phyloP scores from a whole-genome alignment of 2,113 vertebrate genomes.

The Caretta caretta region DNA sequence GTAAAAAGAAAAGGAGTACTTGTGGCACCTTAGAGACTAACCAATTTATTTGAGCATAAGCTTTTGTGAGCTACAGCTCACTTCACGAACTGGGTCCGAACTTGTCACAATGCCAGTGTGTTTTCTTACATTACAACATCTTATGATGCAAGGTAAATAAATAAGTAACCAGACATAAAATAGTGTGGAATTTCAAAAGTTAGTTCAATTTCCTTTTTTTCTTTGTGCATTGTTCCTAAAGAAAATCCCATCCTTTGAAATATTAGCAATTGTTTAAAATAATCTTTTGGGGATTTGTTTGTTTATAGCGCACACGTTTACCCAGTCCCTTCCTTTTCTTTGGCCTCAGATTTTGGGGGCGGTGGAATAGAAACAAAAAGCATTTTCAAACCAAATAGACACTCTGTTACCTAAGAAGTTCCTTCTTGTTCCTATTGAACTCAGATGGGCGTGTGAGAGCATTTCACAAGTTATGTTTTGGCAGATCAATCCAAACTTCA shows the following conservation, averaged over 20 bases:
- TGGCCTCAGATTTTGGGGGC: not conserved
- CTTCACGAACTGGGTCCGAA: not conserved
- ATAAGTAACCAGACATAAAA: not conserved
- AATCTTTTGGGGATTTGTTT: not conserved
- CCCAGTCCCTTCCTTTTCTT: not conserved
- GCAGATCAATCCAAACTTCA: not conserved
- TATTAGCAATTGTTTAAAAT: not conserved
- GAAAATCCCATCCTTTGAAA: not conserved
- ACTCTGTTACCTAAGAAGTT: not conserved
- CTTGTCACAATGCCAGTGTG: not conserved
- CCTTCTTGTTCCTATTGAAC: not conserved
- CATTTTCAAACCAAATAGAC: not conserved
- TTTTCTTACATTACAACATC: not conserved
- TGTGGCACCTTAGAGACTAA: too few relatives aligned
- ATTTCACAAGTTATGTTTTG: conserved; percentile 45
- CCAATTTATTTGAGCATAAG: too few relatives aligned
- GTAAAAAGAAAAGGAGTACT: not conserved
- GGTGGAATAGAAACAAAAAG: not conserved
- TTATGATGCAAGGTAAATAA: not conserved
- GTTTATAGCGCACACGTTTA: not conserved
- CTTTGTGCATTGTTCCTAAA: not conserved
- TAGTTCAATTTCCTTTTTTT: not conserved
- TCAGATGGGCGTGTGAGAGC: not conserved
- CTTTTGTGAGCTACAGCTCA: too few relatives aligned
- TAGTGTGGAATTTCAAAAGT: not conserved